phyloP scores from a whole-genome alignment of 1,140 invertebrate species.

The Diuraphis noxia region DNA sequence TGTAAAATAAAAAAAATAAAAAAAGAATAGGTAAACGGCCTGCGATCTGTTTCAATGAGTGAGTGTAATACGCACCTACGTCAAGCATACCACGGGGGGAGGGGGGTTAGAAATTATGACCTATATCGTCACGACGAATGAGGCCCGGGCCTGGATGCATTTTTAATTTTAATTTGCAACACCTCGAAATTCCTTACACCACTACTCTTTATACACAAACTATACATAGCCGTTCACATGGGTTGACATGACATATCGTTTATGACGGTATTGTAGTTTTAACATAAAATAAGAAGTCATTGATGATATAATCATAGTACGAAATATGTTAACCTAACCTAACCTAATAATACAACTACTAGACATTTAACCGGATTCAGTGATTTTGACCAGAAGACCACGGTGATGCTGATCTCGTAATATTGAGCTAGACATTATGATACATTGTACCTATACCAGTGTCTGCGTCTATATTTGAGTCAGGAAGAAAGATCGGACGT shows the following conservation, averaged over 20 bases:
- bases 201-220: fast-evolving
- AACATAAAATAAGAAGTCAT: neutral
- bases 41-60: neutral
- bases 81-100: too few species aligned
- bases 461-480: too few species aligned
- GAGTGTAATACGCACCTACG: neutral
- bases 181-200: neutral
- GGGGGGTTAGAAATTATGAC: neutral
- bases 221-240: neutral
- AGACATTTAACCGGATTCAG: too few species aligned
- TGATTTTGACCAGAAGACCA: too few species aligned
- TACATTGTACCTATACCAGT: too few species aligned
- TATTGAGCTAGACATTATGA: too few species aligned
- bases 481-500: too few species aligned
- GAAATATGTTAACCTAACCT: neutral
- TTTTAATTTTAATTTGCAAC: neutral
- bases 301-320: neutral
- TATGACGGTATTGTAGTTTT: neutral
- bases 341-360: neutral
- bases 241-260: neutral
- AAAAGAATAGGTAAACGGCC: neutral
- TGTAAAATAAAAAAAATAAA: too few species aligned
- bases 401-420: too few species aligned
- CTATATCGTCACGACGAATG: neutral
- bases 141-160: neutral